Conservation (phyloP, 2,797 vertebrate genomes). For the Alauda arvensis region DNA sequence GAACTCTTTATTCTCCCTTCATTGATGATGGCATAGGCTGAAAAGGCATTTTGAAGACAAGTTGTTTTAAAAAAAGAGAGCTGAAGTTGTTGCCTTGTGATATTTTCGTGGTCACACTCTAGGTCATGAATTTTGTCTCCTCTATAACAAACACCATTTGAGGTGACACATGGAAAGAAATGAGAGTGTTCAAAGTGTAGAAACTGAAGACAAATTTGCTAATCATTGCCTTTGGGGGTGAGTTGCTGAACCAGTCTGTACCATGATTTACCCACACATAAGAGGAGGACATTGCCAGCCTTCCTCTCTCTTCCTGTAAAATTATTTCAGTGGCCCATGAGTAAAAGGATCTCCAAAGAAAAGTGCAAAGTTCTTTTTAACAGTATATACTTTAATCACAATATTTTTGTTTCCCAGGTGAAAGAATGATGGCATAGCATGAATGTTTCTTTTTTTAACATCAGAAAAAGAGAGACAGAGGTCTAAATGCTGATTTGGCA, state of each 20-base stretch:
- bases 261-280: background rate
- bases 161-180: background rate
- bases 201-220: background rate
- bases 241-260: background rate
- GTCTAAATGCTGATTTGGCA: constrained; percentile 22
- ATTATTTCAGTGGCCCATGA: background rate
- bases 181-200: background rate
- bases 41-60: background rate
- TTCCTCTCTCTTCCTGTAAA: background rate
- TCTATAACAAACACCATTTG: background rate
- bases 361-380: background rate
- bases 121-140: background rate
- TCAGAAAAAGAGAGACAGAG: background rate
- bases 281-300: background rate
- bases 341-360: background rate
- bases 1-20: background rate
- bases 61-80: background rate
- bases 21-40: background rate
- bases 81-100: background rate
- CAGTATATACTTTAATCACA: background rate
- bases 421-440: background rate
- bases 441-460: background rate
- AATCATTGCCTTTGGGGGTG: background rate
- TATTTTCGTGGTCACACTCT: background rate
- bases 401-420: background rate